phyloP scores from a whole-genome alignment of 2,797 vertebrate species.

The Telmatherina bonti region DNA sequence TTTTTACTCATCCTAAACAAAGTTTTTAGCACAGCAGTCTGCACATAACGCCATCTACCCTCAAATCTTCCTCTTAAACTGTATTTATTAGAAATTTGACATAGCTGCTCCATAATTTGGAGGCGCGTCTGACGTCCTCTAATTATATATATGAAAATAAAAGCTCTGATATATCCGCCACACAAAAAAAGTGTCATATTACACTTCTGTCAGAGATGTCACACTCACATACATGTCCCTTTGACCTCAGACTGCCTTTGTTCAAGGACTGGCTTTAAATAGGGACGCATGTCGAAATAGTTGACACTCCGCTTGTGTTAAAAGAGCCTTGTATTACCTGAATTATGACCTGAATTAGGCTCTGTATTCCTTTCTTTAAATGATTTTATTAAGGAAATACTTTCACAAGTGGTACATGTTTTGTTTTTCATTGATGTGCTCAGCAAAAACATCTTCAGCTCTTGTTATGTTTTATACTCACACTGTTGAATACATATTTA shows the following conservation, averaged over 20 bases:
- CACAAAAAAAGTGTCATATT: conserved; percentile 39
- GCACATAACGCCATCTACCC: conserved; percentile 30
- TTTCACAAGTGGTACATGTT: not conserved
- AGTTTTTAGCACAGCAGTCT: conserved; percentile 3
- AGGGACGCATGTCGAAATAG: conserved; percentile 52
- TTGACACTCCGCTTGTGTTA: conserved; percentile 46
- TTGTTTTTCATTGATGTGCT: not conserved
- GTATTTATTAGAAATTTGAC: conserved; percentile 34
- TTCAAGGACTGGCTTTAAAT: conserved; percentile 64
- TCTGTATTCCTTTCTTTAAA: conserved; percentile 1
- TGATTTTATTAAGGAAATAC: conserved; percentile 11
- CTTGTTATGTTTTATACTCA: conserved; percentile 1
- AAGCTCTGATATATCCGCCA: conserved; percentile 5
- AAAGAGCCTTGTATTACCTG: conserved; percentile 29
- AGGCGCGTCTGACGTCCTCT: conserved; percentile 10
- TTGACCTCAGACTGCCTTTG: conserved; percentile 62
- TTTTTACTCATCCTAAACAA: conserved; percentile 30
- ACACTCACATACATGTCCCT: conserved; percentile 42
- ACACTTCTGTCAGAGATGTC: conserved; percentile 51
- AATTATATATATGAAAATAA: conserved; percentile 25
- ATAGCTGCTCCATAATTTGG: conserved; percentile 40
- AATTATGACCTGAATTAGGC: not conserved
- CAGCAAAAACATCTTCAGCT: conserved; percentile 17
- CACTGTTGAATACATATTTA: not conserved
- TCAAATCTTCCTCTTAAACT: conserved; percentile 27